Evolutionary conservation across 2,113 vertebrate genomes (phyloP).

Genomic region (Callospermophilus lateralis): DNA sequence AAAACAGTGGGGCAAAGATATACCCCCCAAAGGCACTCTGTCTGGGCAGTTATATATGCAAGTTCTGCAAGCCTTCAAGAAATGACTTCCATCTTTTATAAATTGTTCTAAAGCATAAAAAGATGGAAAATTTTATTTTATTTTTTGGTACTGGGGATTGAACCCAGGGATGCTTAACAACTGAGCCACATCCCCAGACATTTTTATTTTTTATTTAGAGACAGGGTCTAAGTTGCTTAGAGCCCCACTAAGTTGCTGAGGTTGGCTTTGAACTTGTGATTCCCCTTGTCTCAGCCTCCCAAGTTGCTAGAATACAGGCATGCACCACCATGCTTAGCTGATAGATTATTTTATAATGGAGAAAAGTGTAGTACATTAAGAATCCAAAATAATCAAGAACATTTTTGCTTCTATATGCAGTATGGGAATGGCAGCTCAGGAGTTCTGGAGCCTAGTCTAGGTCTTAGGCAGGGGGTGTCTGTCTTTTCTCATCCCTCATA

Average conservation of each 20-base stretch:
- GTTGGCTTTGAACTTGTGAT: too few species aligned
- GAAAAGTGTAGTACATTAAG: not conserved
- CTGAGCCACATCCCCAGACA: too few species aligned
- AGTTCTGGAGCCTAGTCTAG: not conserved
- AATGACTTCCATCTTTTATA: slow-evolving; percentile 33
- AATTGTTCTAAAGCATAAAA: slow-evolving; percentile 22
- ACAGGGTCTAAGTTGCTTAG: too few species aligned
- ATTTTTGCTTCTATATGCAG: not conserved
- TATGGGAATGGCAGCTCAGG: not conserved
- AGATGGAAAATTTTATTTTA: not conserved
- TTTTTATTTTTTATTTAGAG: too few species aligned
- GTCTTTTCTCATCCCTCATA: not conserved
- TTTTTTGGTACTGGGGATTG: too few species aligned
- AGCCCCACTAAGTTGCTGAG: too few species aligned
- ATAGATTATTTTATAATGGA: not conserved
- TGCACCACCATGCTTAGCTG: too few species aligned
- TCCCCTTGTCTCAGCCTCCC: too few species aligned
- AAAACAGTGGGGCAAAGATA: not conserved
- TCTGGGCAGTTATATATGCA: not conserved
- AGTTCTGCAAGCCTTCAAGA: slow-evolving; percentile 49
- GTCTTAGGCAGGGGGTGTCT: not conserved
- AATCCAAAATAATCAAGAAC: not conserved
- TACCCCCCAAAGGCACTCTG: not conserved
- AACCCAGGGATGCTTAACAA: too few species aligned
- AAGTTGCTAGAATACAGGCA: too few species aligned